Evolutionary conservation across 1,140 invertebrate genomes (phyloP).

Genomic region (Calephelis nemesis): DNA sequence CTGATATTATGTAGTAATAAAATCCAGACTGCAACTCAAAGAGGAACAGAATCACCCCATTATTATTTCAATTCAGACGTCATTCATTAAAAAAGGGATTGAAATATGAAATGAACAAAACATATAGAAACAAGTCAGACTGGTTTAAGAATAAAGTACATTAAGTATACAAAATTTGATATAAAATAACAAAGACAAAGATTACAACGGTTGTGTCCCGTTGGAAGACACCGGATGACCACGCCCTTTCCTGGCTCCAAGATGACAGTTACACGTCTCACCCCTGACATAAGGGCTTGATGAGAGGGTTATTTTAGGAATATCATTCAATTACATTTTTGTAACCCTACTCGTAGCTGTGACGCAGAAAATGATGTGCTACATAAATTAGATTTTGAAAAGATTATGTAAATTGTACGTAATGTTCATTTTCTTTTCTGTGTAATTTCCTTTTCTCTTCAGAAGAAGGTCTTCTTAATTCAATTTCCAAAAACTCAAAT

Average conservation of each 20-base stretch:
- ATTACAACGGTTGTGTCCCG: constrained; percentile 47
- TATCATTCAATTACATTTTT: constrained; percentile 19
- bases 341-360: background rate
- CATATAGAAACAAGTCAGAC: constrained; percentile 1
- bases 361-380: constrained; percentile 1
- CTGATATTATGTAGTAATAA: background rate
- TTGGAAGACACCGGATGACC: constrained; percentile 58
- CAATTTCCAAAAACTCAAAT: too few species aligned
- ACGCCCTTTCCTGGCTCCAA: constrained; percentile 64
- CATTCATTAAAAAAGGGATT: background rate
- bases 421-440: too few species aligned
- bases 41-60: background rate
- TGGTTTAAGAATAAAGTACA: background rate
- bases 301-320: constrained; percentile 33
- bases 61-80: background rate
- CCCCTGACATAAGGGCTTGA: constrained; percentile 35
- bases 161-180: constrained; percentile 22
- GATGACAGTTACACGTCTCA: constrained; percentile 56
- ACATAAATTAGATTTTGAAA: background rate
- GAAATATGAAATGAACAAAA: background rate
- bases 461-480: too few species aligned
- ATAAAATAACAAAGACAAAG: constrained; percentile 35
- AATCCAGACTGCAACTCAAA: background rate
- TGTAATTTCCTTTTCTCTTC: too few species aligned
- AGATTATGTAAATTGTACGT: too few species aligned